phyloP scores from a whole-genome alignment of 2,888 invertebrate genomes.

The Cataglyphis altisquamis region DNA sequence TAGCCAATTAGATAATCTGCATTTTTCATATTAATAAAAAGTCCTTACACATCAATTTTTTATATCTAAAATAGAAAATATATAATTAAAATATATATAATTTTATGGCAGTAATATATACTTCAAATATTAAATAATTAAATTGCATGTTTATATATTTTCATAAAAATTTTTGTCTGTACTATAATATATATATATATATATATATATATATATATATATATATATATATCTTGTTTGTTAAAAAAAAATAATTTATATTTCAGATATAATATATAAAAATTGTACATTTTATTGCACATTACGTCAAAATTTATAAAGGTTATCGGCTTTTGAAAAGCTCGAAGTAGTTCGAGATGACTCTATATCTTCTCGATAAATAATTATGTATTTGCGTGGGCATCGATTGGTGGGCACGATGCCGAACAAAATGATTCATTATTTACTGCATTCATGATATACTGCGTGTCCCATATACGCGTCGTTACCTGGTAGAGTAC shows the following conservation, averaged over 20 bases:
- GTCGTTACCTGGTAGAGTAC: constrained; percentile 64
- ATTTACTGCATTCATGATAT: constrained; percentile 49
- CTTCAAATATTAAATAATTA: background rate
- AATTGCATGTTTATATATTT: background rate
- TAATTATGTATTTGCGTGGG: constrained; percentile 43
- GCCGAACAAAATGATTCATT: constrained; percentile 63
- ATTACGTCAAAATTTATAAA: constrained; percentile 10
- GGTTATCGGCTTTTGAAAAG: constrained; percentile 7
- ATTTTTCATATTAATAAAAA: background rate
- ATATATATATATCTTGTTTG: background rate
- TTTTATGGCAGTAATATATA: background rate
- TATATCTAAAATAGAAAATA: background rate
- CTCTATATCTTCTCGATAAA: constrained; percentile 36
- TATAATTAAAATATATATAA: background rate
- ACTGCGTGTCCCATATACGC: constrained; percentile 60
- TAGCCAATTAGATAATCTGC: constrained; percentile 3
- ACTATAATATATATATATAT: background rate
- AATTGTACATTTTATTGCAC: background rate
- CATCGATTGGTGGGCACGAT: constrained; percentile 43
- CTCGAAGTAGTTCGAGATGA: constrained; percentile 23
- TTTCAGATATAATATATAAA: background rate
- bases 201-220: no score
- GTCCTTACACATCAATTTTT: background rate
- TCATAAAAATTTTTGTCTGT: background rate
- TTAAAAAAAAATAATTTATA: background rate